Conservation (phyloP, 2,888 invertebrate species). For the Xestia c-nigrum region DNA sequence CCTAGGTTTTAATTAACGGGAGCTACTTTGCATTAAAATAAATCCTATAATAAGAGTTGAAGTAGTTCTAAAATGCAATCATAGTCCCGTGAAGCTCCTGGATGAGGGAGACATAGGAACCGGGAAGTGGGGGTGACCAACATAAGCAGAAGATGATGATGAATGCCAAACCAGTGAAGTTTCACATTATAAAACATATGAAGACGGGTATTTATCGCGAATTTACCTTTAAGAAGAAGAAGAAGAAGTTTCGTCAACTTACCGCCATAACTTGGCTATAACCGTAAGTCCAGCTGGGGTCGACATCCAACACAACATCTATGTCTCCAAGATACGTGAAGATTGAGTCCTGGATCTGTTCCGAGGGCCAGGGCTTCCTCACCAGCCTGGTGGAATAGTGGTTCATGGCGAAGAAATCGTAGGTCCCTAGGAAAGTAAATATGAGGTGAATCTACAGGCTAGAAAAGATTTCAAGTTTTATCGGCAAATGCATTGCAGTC, state of each 20-base stretch:
- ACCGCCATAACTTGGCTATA: not conserved
- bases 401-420: conserved; percentile 88
- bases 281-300: conserved; percentile 62
- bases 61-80: not conserved
- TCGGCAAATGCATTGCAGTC: not conserved
- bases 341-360: conserved; percentile 41
- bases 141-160: not conserved
- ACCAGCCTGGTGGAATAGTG: conserved; percentile 80
- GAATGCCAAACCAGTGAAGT: not conserved
- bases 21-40: not conserved
- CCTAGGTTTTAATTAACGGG: not conserved
- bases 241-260: not conserved
- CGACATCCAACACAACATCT: conserved; percentile 41
- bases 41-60: not conserved
- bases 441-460: not conserved
- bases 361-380: conserved; percentile 49
- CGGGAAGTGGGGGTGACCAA: not conserved
- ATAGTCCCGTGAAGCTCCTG: not conserved
- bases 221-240: too few species aligned
- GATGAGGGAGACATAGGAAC: not conserved
- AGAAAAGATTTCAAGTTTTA: not conserved
- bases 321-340: conserved; percentile 57
- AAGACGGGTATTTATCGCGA: too few species aligned
- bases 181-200: too few species aligned
- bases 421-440: conserved; percentile 77